Conservation (phyloP, 2,888 invertebrate genomes). For the Morpho helenor region DNA sequence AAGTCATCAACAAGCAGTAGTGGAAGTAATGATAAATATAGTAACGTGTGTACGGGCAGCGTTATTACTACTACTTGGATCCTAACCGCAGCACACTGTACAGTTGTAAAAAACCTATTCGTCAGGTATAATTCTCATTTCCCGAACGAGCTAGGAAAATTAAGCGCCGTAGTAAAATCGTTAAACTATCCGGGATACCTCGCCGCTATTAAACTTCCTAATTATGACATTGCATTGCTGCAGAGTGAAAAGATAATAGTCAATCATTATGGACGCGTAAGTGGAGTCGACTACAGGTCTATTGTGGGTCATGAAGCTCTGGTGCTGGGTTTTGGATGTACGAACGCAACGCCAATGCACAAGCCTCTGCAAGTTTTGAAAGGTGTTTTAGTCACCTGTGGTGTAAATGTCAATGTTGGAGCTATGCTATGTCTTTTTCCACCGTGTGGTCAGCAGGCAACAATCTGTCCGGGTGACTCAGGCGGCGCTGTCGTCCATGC, state of each 20-base stretch:
- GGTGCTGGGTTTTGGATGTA: no score
- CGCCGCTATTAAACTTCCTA: not conserved
- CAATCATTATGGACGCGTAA: conserved; percentile 1
- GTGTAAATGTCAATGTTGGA: no score
- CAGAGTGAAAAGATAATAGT: conserved; percentile 4
- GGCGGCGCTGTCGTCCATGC: conserved; percentile 9
- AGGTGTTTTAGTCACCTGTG: no score
- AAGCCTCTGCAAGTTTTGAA: no score
- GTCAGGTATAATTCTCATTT: conserved; percentile 7
- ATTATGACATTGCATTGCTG: conserved; percentile 3
- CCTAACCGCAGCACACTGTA: conserved; percentile 13
- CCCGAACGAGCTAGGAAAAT: not conserved
- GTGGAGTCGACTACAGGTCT: not conserved
- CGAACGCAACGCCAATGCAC: no score
- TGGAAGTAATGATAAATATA: not conserved
- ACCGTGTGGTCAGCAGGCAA: no score
- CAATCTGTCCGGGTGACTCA: conserved; percentile 10
- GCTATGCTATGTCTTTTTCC: no score
- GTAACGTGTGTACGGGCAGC: conserved; percentile 1
- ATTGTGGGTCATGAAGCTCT: no score
- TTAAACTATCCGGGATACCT: not conserved
- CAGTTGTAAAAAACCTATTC: not conserved
- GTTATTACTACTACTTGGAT: conserved; percentile 9
- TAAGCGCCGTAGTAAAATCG: not conserved
- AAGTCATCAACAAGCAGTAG: not conserved